A percentile compares a stretch with the other conserved stretches of the same genome.
phyloP scores from a whole-genome alignment of 2,113 vertebrate genomes.

The Hemicordylus capensis region DNA sequence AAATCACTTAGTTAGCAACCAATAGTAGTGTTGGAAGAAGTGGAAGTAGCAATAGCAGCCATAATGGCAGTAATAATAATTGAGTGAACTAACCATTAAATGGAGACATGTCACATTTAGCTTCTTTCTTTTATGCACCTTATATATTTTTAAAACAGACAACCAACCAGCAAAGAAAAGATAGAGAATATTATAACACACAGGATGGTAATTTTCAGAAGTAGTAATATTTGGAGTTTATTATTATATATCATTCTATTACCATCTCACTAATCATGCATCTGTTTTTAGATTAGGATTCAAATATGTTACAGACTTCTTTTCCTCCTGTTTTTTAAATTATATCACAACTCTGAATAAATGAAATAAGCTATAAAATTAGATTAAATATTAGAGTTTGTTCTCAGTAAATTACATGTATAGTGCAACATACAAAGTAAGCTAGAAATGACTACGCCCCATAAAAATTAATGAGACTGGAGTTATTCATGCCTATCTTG shows the following conservation, averaged over 20 bases:
- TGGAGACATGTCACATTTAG: background rate
- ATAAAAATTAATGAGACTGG: too few species aligned
- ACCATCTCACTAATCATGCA: background rate
- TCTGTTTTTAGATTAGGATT: constrained; percentile 21
- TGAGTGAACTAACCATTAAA: constrained; percentile 1
- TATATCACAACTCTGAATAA: background rate
- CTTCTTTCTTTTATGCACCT: background rate
- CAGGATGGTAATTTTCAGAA: constrained; percentile 4
- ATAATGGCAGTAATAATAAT: background rate
- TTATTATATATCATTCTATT: background rate
- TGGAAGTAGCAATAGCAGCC: background rate
- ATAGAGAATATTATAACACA: background rate
- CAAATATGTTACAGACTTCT: background rate
- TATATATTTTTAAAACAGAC: constrained; percentile 17
- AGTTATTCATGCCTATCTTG: too few species aligned
- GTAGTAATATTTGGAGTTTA: constrained; percentile 6
- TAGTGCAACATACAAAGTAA: too few species aligned
- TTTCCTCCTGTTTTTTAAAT: background rate
- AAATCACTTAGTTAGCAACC: background rate
- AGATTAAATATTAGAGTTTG: background rate
- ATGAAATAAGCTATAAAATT: background rate
- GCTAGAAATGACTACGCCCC: too few species aligned
- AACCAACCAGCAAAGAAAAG: background rate
- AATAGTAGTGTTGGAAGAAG: background rate
- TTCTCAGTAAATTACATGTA: background rate